These are phyloP conservation scores for Drosophila paracracens DNA, from an alignment of 2,888 invertebrate species.

Conservation along the genomic window DNA sequence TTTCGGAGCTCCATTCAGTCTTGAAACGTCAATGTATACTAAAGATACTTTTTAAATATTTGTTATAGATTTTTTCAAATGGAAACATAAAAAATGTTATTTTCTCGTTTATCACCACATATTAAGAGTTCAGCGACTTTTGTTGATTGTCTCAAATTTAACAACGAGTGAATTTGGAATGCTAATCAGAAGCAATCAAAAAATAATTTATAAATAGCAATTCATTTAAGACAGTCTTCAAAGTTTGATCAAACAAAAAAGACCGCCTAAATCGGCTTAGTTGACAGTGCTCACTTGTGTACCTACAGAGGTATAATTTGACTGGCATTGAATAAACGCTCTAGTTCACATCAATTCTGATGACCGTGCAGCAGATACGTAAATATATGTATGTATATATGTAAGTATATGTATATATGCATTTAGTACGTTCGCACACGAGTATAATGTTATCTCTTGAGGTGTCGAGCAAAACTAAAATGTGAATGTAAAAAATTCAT, in stretches of 20 bases:
- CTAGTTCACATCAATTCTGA: conserved; percentile 24
- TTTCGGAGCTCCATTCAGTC: neutral
- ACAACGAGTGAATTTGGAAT: neutral
- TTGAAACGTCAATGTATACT: neutral
- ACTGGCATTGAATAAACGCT: conserved; percentile 42
- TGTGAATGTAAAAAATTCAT: conserved; percentile 37
- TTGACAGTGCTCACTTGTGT: conserved; percentile 7
- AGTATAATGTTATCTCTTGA: conserved; percentile 32
- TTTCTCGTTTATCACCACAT: neutral
- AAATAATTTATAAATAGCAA: conserved; percentile 22
- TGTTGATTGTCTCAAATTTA: neutral
- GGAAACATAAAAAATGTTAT: neutral
- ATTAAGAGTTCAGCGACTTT: no score
- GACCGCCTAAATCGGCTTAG: conserved; percentile 42
- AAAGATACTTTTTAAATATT: neutral
- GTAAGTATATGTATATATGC: neutral
- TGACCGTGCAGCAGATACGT: neutral
- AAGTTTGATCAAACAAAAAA: conserved; percentile 48
- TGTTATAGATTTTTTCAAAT: neutral
- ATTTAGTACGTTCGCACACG: neutral
- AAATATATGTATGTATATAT: neutral
- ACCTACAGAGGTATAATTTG: conserved; percentile 28
- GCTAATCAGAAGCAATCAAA: conserved; percentile 7
- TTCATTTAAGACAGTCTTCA: neutral
- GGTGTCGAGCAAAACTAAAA: conserved; percentile 23